phyloP scores from a whole-genome alignment of 2,113 vertebrate species.

The Bostrychus sinensis region DNA sequence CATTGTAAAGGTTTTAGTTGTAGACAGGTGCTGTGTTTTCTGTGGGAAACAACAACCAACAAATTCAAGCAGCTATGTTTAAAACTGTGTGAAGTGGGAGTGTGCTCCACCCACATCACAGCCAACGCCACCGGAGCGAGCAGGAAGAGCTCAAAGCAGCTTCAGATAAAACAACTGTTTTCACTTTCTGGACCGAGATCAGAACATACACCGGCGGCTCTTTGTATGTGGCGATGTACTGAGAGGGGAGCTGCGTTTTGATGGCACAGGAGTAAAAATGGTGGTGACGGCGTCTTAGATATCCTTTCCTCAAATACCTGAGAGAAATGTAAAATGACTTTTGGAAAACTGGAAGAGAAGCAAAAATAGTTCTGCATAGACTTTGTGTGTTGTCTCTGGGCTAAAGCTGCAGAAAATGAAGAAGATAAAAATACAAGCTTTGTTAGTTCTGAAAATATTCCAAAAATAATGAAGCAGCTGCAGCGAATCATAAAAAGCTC shows the following conservation, averaged over 20 bases:
- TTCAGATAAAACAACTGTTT: constrained; percentile 34
- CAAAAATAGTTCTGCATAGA: constrained; percentile 23
- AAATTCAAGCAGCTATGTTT: constrained; percentile 27
- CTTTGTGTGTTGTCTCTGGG: constrained; percentile 26
- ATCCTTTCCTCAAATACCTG: constrained; percentile 42
- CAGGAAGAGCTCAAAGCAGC: constrained; percentile 28
- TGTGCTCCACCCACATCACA: constrained; percentile 29
- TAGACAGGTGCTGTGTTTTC: constrained; percentile 15
- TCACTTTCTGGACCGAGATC: constrained; percentile 30
- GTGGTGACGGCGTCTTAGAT: constrained; percentile 4
- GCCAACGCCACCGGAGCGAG: constrained; percentile 21
- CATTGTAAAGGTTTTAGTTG: constrained; percentile 2
- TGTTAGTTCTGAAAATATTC: constrained; percentile 53
- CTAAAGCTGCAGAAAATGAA: constrained; percentile 21
- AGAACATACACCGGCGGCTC: not conserved
- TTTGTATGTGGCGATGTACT: constrained; percentile 10
- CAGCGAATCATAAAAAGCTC: constrained; percentile 28
- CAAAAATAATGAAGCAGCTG: constrained; percentile 58
- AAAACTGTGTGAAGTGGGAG: constrained; percentile 30
- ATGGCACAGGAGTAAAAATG: constrained; percentile 26
- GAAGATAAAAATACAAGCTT: constrained; percentile 28
- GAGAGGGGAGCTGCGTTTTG: constrained; percentile 25
- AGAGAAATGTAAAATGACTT: constrained; percentile 30
- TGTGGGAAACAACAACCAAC: constrained; percentile 21
- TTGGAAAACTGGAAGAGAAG: constrained; percentile 8